Evolutionary conservation across 1,140 invertebrate genomes (phyloP), one percentile per base, ranked within the genome.

Genomic region (Cardiocondyla obscurior): DNA sequence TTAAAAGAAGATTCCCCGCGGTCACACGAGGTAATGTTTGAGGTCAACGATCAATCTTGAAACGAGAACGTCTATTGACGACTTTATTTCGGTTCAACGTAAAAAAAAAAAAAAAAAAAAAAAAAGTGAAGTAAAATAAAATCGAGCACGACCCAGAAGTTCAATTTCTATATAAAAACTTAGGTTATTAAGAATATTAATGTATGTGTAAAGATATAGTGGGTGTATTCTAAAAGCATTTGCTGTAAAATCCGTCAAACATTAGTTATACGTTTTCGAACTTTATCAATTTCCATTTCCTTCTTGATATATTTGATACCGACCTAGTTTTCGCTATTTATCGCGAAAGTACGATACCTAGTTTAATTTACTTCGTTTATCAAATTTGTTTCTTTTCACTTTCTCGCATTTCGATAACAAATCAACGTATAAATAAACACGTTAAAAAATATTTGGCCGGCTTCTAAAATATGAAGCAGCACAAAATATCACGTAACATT

Each of bases 1-100:
- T 85, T 82, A 53, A 85, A 74, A 33, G 3, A 72, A 60, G 33
- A 72, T 58, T 10, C 76, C 77, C 25, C 81, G 51, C 74, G 39
- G 62, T 67, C 82, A 36, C 46, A 60, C 58, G 10, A 53, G 57
- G 36, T n/a, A 39, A 64, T 69, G 46, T 16, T 42, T 33, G 19
- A 19, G 42, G 36, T 14, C 51, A 19, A 64, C 33, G 57, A 84
- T 81, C 82, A 81, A 84, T 81, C 55, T 28, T 19, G 49, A 53
- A 67, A 67, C 22, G 30, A 53, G 46, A 51, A 77, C 22, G 58
- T 16, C 36, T 49, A 69, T 67, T 7, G 36, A 22, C 22, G 25
- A 69, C 33, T 69, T 25, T 79, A 79, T 69, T 69, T 67, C 36
- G 33, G 5, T 0, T 62, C 28, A 2, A 2, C 30, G 30, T 65